A percentile compares a stretch with the other conserved stretches of the same genome.
These are phyloP conservation scores for Neomonachus schauinslandi DNA, from an alignment of 2,113 vertebrate genomes.

Conservation along the genomic window DNA sequence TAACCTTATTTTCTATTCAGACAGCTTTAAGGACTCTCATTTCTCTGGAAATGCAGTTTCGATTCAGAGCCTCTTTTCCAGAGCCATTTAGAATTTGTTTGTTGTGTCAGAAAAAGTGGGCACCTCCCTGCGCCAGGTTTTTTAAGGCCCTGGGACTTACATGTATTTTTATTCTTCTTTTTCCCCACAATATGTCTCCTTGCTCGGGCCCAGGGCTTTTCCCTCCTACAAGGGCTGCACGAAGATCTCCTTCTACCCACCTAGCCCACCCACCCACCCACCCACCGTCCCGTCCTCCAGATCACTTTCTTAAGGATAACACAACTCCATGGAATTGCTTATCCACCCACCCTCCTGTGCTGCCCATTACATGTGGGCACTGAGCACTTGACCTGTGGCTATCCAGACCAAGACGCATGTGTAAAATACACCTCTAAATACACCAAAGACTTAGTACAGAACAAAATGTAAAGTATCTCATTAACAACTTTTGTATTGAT, in stretches of 20 bases:
- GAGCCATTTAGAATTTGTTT: constrained; percentile 66
- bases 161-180: constrained; percentile 70
- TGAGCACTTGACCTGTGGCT: background rate
- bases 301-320: background rate
- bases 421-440: background rate
- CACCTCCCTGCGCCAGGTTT: constrained; percentile 58
- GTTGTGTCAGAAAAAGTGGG: constrained; percentile 74
- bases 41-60: constrained; percentile 77
- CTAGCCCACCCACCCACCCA: background rate
- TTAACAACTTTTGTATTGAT: background rate
- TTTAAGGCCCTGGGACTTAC: background rate
- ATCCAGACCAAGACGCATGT: background rate
- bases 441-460: background rate
- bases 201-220: constrained; percentile 9
- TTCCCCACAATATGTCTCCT: constrained; percentile 51
- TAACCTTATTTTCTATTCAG: constrained; percentile 85
- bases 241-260: background rate
- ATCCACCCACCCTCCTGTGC: background rate
- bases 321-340: background rate
- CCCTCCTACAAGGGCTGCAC: background rate
- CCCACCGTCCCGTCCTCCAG: background rate
- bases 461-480: background rate
- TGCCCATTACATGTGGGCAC: background rate
- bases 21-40: constrained; percentile 83
- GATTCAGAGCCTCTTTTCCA: constrained; percentile 69